A percentile compares a stretch with the other conserved stretches of the same genome.
Evolutionary conservation across 2,888 invertebrate genomes (phyloP).

Genomic region (Epinotia bilunana): DNA sequence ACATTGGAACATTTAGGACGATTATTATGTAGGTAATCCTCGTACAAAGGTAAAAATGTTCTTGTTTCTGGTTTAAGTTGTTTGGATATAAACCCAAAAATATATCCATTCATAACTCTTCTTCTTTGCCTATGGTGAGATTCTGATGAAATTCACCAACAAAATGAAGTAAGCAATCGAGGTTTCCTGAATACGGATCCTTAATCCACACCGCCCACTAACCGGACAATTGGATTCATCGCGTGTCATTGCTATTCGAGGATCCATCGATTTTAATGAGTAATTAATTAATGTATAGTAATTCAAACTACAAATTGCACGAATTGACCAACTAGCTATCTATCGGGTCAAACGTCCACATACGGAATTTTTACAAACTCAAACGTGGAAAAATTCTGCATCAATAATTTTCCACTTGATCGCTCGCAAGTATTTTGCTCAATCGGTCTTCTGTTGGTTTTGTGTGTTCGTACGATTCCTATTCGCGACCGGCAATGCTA

Average conservation of each 20-base stretch:
- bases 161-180: conserved; percentile 2
- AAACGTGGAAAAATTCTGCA: not conserved
- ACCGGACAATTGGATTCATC: conserved; percentile 45
- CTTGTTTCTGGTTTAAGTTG: too few species aligned
- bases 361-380: too few species aligned
- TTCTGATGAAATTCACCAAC: conserved; percentile 8
- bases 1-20: too few species aligned
- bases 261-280: conserved; percentile 39
- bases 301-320: conserved; percentile 8
- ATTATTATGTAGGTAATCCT: too few species aligned
- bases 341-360: not conserved
- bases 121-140: too few species aligned
- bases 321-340: not conserved
- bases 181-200: not conserved
- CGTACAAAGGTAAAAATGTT: too few species aligned
- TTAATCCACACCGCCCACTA: conserved; percentile 12
- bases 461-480: conserved; percentile 6
- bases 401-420: conserved; percentile 18
- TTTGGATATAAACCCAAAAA: too few species aligned
- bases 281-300: conserved; percentile 28
- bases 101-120: too few species aligned
- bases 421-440: conserved; percentile 10
- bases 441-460: conserved; percentile 2
- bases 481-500: not conserved
- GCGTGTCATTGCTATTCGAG: conserved; percentile 72